Evolutionary conservation across 2,888 invertebrate genomes (phyloP).

Genomic region (Ptychoptera contaminata): DNA sequence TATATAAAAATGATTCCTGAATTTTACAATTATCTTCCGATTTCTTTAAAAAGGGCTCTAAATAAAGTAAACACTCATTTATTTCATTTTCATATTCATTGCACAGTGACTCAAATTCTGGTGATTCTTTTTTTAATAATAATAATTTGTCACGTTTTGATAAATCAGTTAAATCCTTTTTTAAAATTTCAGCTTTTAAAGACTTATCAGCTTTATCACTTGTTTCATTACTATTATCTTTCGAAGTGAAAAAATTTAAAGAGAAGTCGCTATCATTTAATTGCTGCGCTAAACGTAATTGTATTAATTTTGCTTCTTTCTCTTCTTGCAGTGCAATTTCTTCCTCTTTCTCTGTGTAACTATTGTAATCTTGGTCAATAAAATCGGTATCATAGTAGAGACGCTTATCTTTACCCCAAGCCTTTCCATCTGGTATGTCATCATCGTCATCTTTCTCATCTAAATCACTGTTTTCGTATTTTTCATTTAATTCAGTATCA

Average conservation of each 20-base stretch:
- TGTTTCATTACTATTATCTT: neutral
- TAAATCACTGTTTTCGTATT: constrained; percentile 48
- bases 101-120: constrained; percentile 65
- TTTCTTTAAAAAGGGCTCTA: constrained; percentile 49
- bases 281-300: constrained; percentile 58
- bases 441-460: constrained; percentile 55
- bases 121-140: constrained; percentile 69
- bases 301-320: constrained; percentile 66
- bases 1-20: constrained; percentile 33
- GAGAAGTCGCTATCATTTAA: constrained; percentile 64
- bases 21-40: constrained; percentile 48
- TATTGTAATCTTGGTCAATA: constrained; percentile 71
- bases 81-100: constrained; percentile 63
- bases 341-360: constrained; percentile 43
- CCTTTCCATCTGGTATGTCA: constrained; percentile 61
- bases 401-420: constrained; percentile 74
- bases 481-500: constrained; percentile 32
- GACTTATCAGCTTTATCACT: constrained; percentile 16
- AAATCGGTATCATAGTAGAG: constrained; percentile 78
- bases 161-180: constrained; percentile 60
- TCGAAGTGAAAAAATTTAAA: constrained; percentile 38
- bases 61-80: constrained; percentile 44
- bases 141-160: constrained; percentile 60
- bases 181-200: constrained; percentile 38
- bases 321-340: constrained; percentile 66